These are phyloP conservation scores for Ceyx margarethae DNA, from an alignment of 2,113 vertebrate genomes.

Conservation along the genomic window DNA sequence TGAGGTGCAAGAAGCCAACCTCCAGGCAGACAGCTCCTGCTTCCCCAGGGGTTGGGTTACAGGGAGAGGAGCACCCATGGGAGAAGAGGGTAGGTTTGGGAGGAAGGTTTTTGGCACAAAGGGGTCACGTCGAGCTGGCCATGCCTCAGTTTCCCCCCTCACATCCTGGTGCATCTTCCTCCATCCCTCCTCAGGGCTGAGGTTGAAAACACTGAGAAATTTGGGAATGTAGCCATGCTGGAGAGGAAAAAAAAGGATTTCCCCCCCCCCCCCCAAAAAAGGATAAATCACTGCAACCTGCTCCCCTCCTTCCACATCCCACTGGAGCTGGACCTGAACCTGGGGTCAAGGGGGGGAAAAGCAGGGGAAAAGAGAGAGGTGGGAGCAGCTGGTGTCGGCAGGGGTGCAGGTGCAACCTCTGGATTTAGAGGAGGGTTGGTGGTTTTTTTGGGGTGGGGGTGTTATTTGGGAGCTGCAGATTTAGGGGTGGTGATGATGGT, in stretches of 20 bases:
- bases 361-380: neutral
- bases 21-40: neutral
- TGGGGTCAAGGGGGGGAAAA: too few relatives aligned
- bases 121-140: neutral
- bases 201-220: neutral
- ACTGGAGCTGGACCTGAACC: neutral
- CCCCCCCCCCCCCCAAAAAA: neutral
- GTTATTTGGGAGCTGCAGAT: neutral
- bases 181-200: neutral
- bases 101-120: accelerated
- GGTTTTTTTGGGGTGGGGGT: neutral
- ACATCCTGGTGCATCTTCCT: neutral
- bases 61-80: neutral
- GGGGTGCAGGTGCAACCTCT: neutral
- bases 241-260: neutral
- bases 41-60: neutral
- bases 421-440: neutral
- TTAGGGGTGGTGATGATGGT: neutral
- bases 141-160: neutral
- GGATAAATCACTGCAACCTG: neutral
- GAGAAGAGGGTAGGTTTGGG: neutral
- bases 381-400: neutral
- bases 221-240: neutral
- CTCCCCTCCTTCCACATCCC: neutral
- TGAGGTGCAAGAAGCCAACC: accelerated